Evolutionary conservation across 2,797 vertebrate genomes (phyloP).

Genomic region (Oreortyx pictus): DNA sequence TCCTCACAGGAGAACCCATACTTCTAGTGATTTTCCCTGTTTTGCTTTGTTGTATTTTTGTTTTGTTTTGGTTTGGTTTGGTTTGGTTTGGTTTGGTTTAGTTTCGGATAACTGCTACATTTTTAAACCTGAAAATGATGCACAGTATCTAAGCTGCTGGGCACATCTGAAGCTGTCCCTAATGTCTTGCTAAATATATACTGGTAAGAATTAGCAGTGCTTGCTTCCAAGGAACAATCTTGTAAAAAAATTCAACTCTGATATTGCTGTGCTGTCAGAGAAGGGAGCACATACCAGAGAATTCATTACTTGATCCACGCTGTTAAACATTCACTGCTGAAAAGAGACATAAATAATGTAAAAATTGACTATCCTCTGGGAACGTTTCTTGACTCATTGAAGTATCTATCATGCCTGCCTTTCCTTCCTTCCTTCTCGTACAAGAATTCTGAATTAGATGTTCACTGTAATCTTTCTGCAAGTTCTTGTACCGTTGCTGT

Average conservation of each 20-base stretch:
- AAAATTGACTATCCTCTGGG: not conserved
- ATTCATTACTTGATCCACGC: not conserved
- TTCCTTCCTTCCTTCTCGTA: not conserved
- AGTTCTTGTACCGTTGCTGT: not conserved
- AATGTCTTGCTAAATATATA: not conserved
- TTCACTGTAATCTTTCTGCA: not conserved
- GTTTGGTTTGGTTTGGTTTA: not conserved
- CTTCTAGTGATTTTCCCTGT: not conserved
- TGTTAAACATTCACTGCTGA: not conserved
- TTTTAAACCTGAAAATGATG: not conserved
- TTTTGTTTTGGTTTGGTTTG: not conserved
- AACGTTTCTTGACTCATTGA: not conserved
- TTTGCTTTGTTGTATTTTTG: not conserved
- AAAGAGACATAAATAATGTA: conserved; percentile 36
- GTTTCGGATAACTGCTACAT: not conserved
- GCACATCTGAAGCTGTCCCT: not conserved
- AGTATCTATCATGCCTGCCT: not conserved
- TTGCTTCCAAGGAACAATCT: not conserved
- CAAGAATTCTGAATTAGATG: not conserved
- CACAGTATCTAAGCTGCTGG: not conserved
- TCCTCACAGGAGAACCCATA: not conserved
- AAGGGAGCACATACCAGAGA: not conserved
- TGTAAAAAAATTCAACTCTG: not conserved
- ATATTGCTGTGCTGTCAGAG: not conserved
- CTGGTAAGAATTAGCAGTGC: not conserved